A percentile compares a stretch with the other conserved stretches of the same genome.
Conservation (phyloP, 2,797 vertebrate species). For the Aythya fuligula region DNA sequence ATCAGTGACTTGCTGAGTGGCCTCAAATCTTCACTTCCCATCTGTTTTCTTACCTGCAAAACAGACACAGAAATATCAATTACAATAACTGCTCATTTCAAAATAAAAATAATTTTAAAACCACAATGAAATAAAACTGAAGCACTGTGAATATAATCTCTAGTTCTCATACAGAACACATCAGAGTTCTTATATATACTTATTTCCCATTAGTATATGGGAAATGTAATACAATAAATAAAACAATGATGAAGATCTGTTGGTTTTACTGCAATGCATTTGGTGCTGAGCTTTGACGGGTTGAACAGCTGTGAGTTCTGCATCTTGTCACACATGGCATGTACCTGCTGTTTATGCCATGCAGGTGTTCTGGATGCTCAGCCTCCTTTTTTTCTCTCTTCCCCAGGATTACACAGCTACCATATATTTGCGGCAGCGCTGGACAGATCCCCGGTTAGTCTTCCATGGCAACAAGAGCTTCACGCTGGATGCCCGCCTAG, state of each 20-base stretch:
- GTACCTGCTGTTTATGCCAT: fast-evolving
- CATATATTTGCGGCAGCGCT: constrained; percentile 79
- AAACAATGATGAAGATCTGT: background rate
- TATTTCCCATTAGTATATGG: background rate
- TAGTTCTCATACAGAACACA: background rate
- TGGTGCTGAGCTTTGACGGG: background rate
- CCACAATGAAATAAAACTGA: too few relatives aligned
- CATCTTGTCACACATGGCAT: fast-evolving
- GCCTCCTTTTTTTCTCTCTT: background rate
- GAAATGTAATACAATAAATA: background rate
- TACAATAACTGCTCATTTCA: background rate
- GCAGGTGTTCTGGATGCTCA: fast-evolving
- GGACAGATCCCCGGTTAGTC: constrained; percentile 78
- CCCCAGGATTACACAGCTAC: constrained; percentile 83
- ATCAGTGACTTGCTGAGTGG: background rate
- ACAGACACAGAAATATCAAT: background rate
- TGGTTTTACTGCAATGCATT: background rate
- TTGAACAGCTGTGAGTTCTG: background rate
- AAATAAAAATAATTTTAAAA: background rate
- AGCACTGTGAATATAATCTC: background rate
- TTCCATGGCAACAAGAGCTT: constrained; percentile 82
- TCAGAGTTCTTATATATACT: background rate
- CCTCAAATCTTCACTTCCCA: background rate
- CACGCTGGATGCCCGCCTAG: constrained; percentile 80
- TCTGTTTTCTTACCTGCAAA: background rate